These are phyloP conservation scores for Hydrotaea diabolus DNA, from an alignment of 2,888 invertebrate genomes.

Conservation along the genomic window DNA sequence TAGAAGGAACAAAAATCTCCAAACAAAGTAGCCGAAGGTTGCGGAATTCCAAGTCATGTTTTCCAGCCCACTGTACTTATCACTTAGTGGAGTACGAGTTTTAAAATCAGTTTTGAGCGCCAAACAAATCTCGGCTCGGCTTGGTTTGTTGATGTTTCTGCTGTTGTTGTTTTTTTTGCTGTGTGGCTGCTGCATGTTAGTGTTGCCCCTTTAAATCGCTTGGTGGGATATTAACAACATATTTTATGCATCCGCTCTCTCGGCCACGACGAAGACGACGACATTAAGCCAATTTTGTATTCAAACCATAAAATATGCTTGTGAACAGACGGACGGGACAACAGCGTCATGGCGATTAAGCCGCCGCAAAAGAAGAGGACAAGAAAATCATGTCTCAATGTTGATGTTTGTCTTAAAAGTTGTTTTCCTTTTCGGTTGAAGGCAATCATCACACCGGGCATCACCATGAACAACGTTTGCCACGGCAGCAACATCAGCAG, in stretches of 20 bases:
- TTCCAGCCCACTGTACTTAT: conserved; percentile 6
- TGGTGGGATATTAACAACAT: conserved; percentile 61
- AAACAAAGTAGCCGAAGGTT: background rate
- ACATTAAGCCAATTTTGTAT: conserved; percentile 62
- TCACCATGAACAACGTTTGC: background rate
- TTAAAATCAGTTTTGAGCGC: conserved; percentile 34
- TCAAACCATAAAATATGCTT: conserved; percentile 55
- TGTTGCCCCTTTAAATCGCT: conserved; percentile 48
- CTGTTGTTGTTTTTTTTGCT: conserved; percentile 22
- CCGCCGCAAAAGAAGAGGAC: conserved; percentile 17
- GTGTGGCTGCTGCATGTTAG: conserved; percentile 21
- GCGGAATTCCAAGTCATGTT: background rate
- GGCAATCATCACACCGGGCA: conserved; percentile 43
- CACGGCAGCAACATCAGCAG: conserved; percentile 37
- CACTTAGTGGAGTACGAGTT: background rate
- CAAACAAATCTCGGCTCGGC: conserved; percentile 33
- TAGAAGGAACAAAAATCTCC: conserved; percentile 42
- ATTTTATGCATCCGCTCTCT: conserved; percentile 67
- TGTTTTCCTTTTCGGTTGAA: conserved; percentile 34
- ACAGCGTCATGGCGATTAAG: background rate
- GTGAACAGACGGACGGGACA: conserved; percentile 8
- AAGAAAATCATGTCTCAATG: conserved; percentile 58
- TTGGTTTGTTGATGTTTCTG: conserved; percentile 21
- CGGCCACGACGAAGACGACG: conserved; percentile 54
- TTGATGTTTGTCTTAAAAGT: conserved; percentile 50